A percentile compares a stretch with the other conserved stretches of the same genome.
phyloP scores from a whole-genome alignment of 2,888 invertebrate species.

The Acanthosepion lycidas region DNA sequence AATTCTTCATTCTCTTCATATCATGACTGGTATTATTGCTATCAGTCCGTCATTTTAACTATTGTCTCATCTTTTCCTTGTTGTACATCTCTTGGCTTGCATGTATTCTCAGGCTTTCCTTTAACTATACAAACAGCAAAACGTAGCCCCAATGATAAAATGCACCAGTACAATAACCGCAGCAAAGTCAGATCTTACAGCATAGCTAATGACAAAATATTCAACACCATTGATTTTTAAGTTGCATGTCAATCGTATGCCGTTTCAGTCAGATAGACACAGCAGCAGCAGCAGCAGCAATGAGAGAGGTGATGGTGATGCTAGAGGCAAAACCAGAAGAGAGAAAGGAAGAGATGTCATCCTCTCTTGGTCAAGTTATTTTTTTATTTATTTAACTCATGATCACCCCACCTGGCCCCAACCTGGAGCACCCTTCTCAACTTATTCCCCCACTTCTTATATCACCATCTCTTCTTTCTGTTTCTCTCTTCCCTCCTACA shows the following conservation, averaged over 20 bases:
- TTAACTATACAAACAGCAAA: background rate
- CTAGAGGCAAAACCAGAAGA: background rate
- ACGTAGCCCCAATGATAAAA: background rate
- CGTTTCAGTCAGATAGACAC: background rate
- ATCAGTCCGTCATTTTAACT: too few species aligned
- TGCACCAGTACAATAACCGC: slow-evolving; percentile 24
- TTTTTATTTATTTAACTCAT: background rate
- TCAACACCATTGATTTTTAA: slow-evolving; percentile 43
- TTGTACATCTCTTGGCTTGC: background rate
- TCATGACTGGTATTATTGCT: too few species aligned
- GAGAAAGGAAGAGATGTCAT: background rate
- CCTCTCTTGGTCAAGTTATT: background rate
- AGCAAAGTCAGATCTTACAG: background rate
- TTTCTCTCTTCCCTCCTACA: background rate
- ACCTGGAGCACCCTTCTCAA: background rate
- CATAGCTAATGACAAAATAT: slow-evolving; percentile 35
- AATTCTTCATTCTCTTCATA: too few species aligned
- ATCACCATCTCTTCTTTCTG: background rate
- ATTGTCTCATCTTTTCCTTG: background rate
- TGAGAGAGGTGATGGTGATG: background rate
- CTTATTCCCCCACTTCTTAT: background rate
- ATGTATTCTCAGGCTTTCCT: background rate
- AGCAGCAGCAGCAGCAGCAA: too few species aligned
- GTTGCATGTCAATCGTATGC: background rate
- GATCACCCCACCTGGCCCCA: background rate